Evolutionary conservation across 2,113 vertebrate species (phyloP).

Genomic region (Bostrychus sinensis): DNA sequence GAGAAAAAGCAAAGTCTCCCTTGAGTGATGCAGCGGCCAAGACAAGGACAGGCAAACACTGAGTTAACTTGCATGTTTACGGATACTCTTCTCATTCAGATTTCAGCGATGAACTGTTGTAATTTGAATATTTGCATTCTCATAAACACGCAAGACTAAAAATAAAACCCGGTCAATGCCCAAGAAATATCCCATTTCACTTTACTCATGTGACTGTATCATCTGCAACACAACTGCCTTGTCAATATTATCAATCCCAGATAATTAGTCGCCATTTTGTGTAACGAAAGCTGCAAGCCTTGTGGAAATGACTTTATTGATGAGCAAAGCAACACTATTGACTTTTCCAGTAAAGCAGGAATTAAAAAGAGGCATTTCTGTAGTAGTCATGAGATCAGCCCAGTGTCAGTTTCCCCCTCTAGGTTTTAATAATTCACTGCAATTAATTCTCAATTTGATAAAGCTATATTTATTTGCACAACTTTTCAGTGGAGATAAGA

Average conservation of each 20-base stretch:
- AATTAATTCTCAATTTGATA: conserved; percentile 38
- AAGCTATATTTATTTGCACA: neutral
- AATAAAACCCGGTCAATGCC: neutral
- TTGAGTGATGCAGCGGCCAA: conserved; percentile 10
- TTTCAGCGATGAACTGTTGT: neutral
- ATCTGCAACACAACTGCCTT: conserved; percentile 53
- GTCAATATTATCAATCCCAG: conserved; percentile 72
- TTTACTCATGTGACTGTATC: conserved; percentile 52
- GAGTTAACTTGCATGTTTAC: neutral
- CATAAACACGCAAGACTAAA: neutral
- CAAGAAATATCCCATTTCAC: conserved; percentile 57
- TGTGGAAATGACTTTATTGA: conserved; percentile 76
- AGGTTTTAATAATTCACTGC: conserved; percentile 22
- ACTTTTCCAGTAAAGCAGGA: conserved; percentile 74
- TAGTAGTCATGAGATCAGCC: conserved; percentile 47
- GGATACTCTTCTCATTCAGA: neutral
- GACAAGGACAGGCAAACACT: neutral
- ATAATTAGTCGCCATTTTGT: conserved; percentile 72
- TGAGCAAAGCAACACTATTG: conserved; percentile 68
- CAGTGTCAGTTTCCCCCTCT: conserved; percentile 51
- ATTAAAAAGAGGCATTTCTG: conserved; percentile 60
- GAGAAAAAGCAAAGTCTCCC: conserved; percentile 18
- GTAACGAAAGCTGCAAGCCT: conserved; percentile 63
- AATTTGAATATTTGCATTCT: neutral
- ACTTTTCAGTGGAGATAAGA: neutral